Evolutionary conservation across 2,888 invertebrate genomes (phyloP), one percentile per base, ranked within the genome.

Genomic region (Hedya salicella): DNA sequence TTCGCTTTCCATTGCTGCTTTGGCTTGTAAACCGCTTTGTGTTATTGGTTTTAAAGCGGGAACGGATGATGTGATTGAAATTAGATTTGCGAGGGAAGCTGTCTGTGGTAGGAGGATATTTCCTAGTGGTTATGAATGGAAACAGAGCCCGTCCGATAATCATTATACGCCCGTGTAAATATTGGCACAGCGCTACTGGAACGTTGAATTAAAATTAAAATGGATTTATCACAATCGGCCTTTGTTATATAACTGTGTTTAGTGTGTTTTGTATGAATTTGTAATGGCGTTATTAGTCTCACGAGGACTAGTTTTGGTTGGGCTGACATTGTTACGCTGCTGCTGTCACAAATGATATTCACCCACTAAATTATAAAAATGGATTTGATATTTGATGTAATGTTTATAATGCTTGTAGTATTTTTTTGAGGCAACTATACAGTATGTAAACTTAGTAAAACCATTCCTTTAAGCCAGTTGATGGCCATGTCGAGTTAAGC

Each of bases 101-200:
- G 16, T 30, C 0, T 11, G 36, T 53, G 46, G 30, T 60, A 9
- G 9, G 14, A 16, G 21, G 73, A 77, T 79, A 74, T 76, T 79
- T 78, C 78, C 78, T 73, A 81, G 82, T 75, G 82, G 85, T 83
- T 83, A 82, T 83, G 83, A 84, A 85, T 83, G 84, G 80, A 83
- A 83, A 79, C 77, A 78, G 77, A 78, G 81, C 73, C 72, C 74
- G 78, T 73, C 75, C 77, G 80, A 76, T 77, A 80, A 79, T 81
- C 83, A 82, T 85, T 85, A 68, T 83, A 79, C 76, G 73, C 75
- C 73, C 75, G 74, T 75, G 79, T 80, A 81, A 86, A 86, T 86
- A 84, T 86, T 85, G 81, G 79, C 78, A 68, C 73, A 72, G 73
- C 52, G 39, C 59, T 53, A 59, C 62, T 8, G 57, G 57, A 66